phyloP scores from a whole-genome alignment of 2,113 vertebrate genomes.

The Dromaius novaehollandiae region DNA sequence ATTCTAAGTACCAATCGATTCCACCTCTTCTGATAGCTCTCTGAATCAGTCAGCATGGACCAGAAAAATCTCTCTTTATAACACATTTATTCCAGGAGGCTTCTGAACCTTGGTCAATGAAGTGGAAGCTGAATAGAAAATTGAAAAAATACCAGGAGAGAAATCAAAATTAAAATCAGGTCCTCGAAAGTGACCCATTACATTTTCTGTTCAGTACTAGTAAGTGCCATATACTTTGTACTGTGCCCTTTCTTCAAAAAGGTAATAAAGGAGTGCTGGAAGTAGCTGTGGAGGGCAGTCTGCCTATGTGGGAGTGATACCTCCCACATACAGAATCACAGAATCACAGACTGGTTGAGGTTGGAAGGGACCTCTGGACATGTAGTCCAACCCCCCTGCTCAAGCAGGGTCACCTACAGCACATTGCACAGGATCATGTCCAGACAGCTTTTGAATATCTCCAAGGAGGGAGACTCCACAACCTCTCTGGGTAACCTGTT shows the following conservation, averaged over 20 bases:
- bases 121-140: not conserved
- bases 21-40: not conserved
- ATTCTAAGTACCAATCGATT: not conserved
- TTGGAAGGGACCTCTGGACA: no score
- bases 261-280: not conserved
- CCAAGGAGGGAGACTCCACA: no score
- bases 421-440: no score
- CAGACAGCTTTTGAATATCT: no score
- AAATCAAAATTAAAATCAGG: not conserved
- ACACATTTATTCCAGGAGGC: not conserved
- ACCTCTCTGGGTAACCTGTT: no score
- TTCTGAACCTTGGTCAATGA: not conserved
- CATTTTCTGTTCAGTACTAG: not conserved
- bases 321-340: not conserved
- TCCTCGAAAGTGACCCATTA: not conserved
- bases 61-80: not conserved
- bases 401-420: no score
- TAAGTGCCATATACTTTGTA: not conserved
- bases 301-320: not conserved
- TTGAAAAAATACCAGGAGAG: not conserved
- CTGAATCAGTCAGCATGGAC: not conserved
- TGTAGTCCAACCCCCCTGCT: no score
- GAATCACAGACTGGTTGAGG: no score
- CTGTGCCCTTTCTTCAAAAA: not conserved
- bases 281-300: not conserved